Conservation (phyloP, 2,888 invertebrate genomes). For the Abscondita cerata region DNA sequence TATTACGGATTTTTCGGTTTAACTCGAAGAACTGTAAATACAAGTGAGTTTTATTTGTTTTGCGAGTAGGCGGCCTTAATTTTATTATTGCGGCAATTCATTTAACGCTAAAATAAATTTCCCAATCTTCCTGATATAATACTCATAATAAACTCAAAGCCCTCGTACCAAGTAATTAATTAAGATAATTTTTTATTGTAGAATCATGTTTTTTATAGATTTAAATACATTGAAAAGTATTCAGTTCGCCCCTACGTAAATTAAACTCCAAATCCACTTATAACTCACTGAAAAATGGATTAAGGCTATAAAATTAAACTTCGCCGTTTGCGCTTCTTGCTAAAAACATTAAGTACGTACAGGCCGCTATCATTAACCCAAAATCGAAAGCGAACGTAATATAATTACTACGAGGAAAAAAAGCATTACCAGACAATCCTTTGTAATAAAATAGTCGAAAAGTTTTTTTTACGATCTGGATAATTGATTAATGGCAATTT, state of each 20-base stretch:
- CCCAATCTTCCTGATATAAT: too few relatives aligned
- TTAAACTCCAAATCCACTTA: slow-evolving; percentile 10
- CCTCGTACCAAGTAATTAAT: slow-evolving; percentile 3
- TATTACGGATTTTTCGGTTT: too few relatives aligned
- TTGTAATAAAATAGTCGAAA: slow-evolving; percentile 25
- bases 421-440: slow-evolving; percentile 11
- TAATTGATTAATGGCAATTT: slow-evolving; percentile 38
- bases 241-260: slow-evolving; percentile 7
- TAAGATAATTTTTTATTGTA: neutral
- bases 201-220: slow-evolving; percentile 6
- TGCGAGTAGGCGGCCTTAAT: too few relatives aligned
- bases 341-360: slow-evolving; percentile 17
- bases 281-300: slow-evolving; percentile 12
- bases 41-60: too few relatives aligned
- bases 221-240: slow-evolving; percentile 7
- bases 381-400: slow-evolving; percentile 17
- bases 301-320: slow-evolving; percentile 12
- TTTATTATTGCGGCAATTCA: too few relatives aligned
- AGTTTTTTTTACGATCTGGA: slow-evolving; percentile 20
- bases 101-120: too few relatives aligned
- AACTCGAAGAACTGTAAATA: too few relatives aligned
- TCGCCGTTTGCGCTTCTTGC: slow-evolving; percentile 14
- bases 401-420: slow-evolving; percentile 17
- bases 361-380: slow-evolving; percentile 13
- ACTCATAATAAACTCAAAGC: too few relatives aligned